Base-by-base conservation (phyloP, 2,888 invertebrate species). In the Sturmia bella region DNA sequence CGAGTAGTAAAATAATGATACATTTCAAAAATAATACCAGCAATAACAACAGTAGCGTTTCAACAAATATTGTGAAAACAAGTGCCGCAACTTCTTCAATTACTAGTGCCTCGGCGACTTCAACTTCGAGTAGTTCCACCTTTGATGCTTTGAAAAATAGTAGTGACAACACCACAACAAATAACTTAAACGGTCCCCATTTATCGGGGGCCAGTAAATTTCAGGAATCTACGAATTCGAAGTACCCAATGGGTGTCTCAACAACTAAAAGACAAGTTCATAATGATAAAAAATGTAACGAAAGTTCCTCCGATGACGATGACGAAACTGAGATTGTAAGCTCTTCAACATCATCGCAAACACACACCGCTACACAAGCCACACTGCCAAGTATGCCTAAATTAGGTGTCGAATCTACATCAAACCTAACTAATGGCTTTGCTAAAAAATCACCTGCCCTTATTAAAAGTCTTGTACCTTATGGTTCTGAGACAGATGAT, bases 401-500 rank as follows among this genome's bases (percentile, higher is more conserved):
- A 69, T 85, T 90, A 48, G 68, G 69, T 61, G 64, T 63, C 13
- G 76, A 68, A 63, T 63, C 57, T 72, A 45, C 84, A 78, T 56
- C 70, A 41, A 57, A 37, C 11, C 21, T 85, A 37, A 86, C 85
- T 39, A 87, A 86, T 81, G 85, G 82, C 2, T 70, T 70, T 70
- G 57, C 59, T 70, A 82, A 78, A 70, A 82, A 78, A 78, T 66
- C 66, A 43, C 78, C 82, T 72, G 74, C 82, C 54, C 74, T 59
- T n/a, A 81, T 87, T 1, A 90, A 89, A 80, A 90, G 91, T 77
- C 90, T 94, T 70, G 93, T 93, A 74, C 93, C 94, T 21, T 93
- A 94, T 85, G 93, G 93, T 85, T 92, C 92, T 0, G 93, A 93
- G 86, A 93, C 93, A 0, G 93, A 89, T 39, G 87, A 87, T 15